Conservation (phyloP, 2,113 vertebrate species). For the Cariama cristata region DNA sequence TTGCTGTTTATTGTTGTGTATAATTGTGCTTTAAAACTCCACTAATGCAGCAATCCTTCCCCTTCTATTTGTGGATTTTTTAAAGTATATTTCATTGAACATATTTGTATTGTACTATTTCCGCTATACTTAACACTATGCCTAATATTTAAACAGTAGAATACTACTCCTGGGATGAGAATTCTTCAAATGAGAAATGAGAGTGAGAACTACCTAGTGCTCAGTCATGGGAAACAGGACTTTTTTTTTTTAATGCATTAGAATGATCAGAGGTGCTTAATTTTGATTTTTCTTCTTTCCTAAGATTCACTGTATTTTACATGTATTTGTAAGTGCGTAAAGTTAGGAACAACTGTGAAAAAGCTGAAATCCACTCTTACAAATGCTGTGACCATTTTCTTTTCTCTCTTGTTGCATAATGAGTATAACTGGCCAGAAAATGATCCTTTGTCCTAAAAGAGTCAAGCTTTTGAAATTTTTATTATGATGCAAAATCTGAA, state of each 20-base stretch:
- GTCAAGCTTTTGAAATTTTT: constrained; percentile 32
- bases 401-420: neutral
- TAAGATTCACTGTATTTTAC: neutral
- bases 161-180: neutral
- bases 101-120: neutral
- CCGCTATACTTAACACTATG: neutral
- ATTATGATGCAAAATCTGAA: constrained; percentile 30
- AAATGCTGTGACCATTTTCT: neutral
- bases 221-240: neutral
- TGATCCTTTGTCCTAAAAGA: neutral
- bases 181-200: neutral
- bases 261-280: neutral
- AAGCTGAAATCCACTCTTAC: neutral
- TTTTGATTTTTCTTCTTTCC: neutral
- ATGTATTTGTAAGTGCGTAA: neutral
- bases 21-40: neutral
- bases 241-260: neutral
- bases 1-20: neutral
- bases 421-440: neutral
- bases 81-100: neutral
- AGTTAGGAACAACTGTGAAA: neutral
- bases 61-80: neutral
- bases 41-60: neutral
- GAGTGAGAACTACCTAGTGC: neutral
- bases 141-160: neutral